Base-by-base conservation (phyloP, 2,797 vertebrate genomes). In the Sebastiscus tertius region DNA sequence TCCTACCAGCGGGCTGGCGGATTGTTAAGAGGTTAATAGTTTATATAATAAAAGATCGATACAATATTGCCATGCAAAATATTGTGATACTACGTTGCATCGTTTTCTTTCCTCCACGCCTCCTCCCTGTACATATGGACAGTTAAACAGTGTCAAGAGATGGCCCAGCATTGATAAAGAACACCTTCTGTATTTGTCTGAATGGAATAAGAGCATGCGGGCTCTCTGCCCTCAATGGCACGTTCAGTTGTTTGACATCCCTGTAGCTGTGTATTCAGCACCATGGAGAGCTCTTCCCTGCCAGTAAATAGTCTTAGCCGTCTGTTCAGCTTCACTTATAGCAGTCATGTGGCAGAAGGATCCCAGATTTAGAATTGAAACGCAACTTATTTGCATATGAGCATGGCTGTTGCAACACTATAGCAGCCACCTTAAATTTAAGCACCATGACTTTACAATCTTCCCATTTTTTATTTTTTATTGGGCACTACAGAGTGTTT, bases 241-340 rank as follows among this genome's bases (percentile, higher is more conserved):
- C 16, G 26, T 24, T 64, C 52, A 33, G 12, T 14, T 13, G 73
- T 39, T 2, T 11, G n/a, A 69, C 52, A 13, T 36, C 22, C 55
- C 22, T 36, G 31, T n/a, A 34, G 62, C 60, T 75, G 39, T 39
- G 14, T 1, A n/a, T 68, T 83, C 79, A 82, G 81, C 64, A 72
- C 81, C 77, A 61, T 9, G 58, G 76, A 81, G 63, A 86, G 84
- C 80, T 69, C 69, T 9, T 59, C 16, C 26, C 11, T 24, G 27
- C 56, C n/a, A 8, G 33, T 29, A 14, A n/a, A 11, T 3, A 68
- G 31, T n/a, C 36, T 52, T 3, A 63, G 11, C 56, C 36, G 33
- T n/a, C 18, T 55, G 56, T 34, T 66, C 39, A n/a, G 42, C 54
- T 39, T 52, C 49, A 18, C 20, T 52, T 16, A 55, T 6, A 20